Conservation (phyloP, 2,797 vertebrate genomes). For the Clarias fuscus region DNA sequence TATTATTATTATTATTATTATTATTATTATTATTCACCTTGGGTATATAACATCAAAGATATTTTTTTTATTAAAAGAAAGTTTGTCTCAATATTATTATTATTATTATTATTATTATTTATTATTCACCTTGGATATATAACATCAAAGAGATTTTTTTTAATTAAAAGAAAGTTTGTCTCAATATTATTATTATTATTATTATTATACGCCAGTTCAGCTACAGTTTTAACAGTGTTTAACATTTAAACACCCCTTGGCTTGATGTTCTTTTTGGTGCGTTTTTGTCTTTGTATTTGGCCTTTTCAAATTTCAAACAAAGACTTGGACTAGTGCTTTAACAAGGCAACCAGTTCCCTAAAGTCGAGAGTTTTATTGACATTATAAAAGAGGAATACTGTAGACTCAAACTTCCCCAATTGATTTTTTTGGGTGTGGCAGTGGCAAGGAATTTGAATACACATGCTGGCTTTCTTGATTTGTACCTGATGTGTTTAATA, state of each 20-base stretch:
- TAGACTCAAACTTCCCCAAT: not conserved
- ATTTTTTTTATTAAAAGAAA: too few relatives aligned
- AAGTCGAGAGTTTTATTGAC: not conserved
- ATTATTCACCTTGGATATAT: not conserved
- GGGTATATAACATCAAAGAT: too few relatives aligned
- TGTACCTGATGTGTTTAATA: not conserved
- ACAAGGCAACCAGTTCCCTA: constrained; percentile 7
- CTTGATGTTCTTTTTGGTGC: not conserved
- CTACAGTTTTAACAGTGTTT: not conserved
- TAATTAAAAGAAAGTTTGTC: not conserved
- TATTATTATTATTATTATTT: not conserved
- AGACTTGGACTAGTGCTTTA: too few relatives aligned
- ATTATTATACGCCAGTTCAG: not conserved
- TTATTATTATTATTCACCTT: not conserved
- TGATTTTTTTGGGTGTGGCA: not conserved
- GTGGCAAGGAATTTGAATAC: constrained; percentile 13
- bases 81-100: too few relatives aligned
- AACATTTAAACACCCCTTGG: not conserved
- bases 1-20: too few relatives aligned
- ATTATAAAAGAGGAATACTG: not conserved
- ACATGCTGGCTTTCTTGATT: not conserved
- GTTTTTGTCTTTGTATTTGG: not conserved
- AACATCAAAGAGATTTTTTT: not conserved
- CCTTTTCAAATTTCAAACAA: not conserved
- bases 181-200: too few relatives aligned